Base-by-base conservation (phyloP, 2,113 vertebrate species). In the Gallinago media region DNA sequence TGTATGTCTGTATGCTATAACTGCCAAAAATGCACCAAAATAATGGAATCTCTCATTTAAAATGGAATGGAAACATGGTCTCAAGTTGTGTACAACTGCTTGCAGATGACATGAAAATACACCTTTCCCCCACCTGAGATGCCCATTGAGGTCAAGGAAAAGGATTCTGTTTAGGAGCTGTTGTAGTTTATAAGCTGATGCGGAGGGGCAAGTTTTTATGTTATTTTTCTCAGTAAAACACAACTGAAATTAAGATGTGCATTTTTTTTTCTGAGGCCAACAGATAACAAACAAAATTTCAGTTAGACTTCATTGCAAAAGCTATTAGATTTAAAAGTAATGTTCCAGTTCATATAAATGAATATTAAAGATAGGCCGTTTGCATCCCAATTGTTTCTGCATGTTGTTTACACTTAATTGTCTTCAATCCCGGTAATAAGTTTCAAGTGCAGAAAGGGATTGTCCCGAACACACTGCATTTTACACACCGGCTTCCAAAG, bases 31-130 rank as follows among this genome's bases (percentile, higher is more conserved):
- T 32, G 12, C 65, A 74, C 34, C 29, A 66, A 79, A 86, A 54
- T n/a, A 74, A 62, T 14, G 17, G 46, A 84, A 42, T 7, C n/a
- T n/a, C 59, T 58, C 25, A 49, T 67, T 80, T 58, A 66, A 78
- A 86, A 73, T 4, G 40, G 23, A 82, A 59, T 5, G 9, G 52
- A 17, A 42, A 77, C 76, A 44, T 2, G 0, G 0, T 26, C 36
- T 14, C 44, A 44, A 11, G 49, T 47, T 79, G 32, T 59, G 29
- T 34, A 19, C 72, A 58, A 31, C 29, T n/a, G 8, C 29, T 63
- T 59, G 20, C 40, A 67, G 22, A 54, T 66, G 32, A n/a, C 6
- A 40, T 3, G 9, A 65, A 50, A 89, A 46, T 0, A 75, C 44
- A 47, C 14, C 32, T 47, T 65, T 81, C 7, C 11, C 6, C 19